These are phyloP conservation scores for Chaenodraco wilsoni DNA, from an alignment of 2,797 vertebrate species.

Conservation along the genomic window DNA sequence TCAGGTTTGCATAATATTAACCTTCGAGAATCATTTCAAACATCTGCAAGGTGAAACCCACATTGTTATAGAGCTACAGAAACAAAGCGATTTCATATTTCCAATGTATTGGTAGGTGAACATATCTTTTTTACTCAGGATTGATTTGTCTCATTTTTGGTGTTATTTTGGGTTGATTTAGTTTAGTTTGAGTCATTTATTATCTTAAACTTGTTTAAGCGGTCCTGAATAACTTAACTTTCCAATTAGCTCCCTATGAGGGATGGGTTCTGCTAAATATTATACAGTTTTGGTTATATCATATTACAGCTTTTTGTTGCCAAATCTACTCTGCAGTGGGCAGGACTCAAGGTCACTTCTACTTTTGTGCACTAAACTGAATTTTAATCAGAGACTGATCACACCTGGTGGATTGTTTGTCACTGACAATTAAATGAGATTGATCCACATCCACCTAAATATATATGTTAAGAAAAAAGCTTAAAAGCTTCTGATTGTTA, in stretches of 20 bases:
- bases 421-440: background rate
- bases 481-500: background rate
- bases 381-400: background rate
- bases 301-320: background rate
- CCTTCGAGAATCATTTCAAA: background rate
- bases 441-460: background rate
- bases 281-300: background rate
- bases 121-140: background rate
- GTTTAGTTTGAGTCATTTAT: too few species aligned
- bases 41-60: background rate
- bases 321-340: background rate
- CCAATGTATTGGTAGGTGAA: background rate
- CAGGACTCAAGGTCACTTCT: background rate
- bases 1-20: conserved; percentile 13
- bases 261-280: background rate
- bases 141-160: background rate
- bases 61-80: background rate
- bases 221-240: too few species aligned
- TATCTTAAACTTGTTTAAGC: too few species aligned
- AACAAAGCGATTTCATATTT: background rate
- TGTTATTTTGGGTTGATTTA: background rate
- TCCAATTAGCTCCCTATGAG: too few species aligned
- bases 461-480: background rate
- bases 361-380: background rate
- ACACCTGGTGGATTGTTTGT: background rate